These are phyloP conservation scores for Rhinichthys klamathensis DNA, from an alignment of 2,113 vertebrate species.

Conservation along the genomic window DNA sequence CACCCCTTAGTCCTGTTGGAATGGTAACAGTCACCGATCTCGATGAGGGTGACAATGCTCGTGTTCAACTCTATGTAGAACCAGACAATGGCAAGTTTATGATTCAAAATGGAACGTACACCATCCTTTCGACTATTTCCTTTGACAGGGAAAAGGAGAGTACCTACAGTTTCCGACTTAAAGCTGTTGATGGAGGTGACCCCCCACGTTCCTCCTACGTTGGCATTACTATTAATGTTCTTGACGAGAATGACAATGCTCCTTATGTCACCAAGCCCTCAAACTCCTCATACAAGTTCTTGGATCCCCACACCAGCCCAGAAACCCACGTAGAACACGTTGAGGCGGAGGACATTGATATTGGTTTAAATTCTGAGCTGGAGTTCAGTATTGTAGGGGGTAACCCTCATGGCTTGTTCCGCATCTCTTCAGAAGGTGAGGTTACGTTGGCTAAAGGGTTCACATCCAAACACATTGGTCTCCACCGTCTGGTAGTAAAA, in stretches of 20 bases:
- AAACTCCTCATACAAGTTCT: conserved; percentile 90
- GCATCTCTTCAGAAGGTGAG: conserved; percentile 88
- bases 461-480: conserved; percentile 87
- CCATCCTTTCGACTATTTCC: conserved; percentile 94
- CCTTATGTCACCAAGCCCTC: conserved; percentile 93
- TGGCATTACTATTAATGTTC: conserved; percentile 93
- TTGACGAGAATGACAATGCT: conserved; percentile 96
- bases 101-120: conserved; percentile 95
- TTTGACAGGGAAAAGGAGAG: conserved; percentile 96
- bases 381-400: conserved; percentile 88
- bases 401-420: conserved; percentile 92
- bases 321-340: conserved; percentile 89
- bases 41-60: conserved; percentile 92
- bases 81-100: conserved; percentile 95
- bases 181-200: conserved; percentile 88
- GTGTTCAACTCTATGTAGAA: conserved; percentile 86
- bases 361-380: conserved; percentile 86
- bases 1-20: conserved; percentile 90
- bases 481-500: conserved; percentile 91
- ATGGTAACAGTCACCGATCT: conserved; percentile 94
- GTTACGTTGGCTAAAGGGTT: conserved; percentile 91
- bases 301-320: conserved; percentile 81
- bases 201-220: conserved; percentile 93
- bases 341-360: conserved; percentile 93
- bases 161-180: conserved; percentile 94